Evolutionary conservation across 2,113 vertebrate species (phyloP).

Genomic region (Engystomops pustulosus): DNA sequence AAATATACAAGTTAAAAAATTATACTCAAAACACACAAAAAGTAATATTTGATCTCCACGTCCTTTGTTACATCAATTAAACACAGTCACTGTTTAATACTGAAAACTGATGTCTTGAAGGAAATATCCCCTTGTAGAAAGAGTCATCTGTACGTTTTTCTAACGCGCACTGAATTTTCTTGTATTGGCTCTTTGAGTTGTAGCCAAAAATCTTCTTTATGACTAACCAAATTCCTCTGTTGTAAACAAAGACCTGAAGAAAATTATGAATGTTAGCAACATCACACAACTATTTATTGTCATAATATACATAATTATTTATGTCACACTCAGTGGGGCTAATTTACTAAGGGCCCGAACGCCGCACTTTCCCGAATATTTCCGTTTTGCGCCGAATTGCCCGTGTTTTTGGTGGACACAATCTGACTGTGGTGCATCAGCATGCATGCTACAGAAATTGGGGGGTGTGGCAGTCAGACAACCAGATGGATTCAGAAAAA

Average conservation of each 20-base stretch:
- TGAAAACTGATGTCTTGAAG: not conserved
- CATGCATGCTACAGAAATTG: too few relatives aligned
- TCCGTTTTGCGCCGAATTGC: too few relatives aligned
- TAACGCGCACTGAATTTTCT: conserved; percentile 66
- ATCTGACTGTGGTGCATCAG: too few relatives aligned
- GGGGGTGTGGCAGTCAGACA: too few relatives aligned
- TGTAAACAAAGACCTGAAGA: conserved; percentile 64
- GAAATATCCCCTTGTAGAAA: conserved; percentile 46
- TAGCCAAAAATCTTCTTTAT: conserved; percentile 67
- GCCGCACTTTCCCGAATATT: too few relatives aligned
- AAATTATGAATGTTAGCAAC: not conserved
- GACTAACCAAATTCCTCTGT: conserved; percentile 68
- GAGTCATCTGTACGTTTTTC: conserved; percentile 65
- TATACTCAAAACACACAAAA: not conserved
- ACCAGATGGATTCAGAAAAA: too few relatives aligned
- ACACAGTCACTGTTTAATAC: not conserved
- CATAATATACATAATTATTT: too few relatives aligned
- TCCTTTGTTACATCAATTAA: not conserved
- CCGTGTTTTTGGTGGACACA: too few relatives aligned
- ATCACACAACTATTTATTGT: not conserved
- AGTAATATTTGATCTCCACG: not conserved
- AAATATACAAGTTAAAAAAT: too few relatives aligned
- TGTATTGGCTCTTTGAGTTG: conserved; percentile 67
- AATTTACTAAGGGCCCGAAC: too few relatives aligned
- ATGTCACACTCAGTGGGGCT: too few relatives aligned